Evolutionary conservation across 2,113 vertebrate species (phyloP).

Genomic region (Hypocryptadius cinnamomeus): DNA sequence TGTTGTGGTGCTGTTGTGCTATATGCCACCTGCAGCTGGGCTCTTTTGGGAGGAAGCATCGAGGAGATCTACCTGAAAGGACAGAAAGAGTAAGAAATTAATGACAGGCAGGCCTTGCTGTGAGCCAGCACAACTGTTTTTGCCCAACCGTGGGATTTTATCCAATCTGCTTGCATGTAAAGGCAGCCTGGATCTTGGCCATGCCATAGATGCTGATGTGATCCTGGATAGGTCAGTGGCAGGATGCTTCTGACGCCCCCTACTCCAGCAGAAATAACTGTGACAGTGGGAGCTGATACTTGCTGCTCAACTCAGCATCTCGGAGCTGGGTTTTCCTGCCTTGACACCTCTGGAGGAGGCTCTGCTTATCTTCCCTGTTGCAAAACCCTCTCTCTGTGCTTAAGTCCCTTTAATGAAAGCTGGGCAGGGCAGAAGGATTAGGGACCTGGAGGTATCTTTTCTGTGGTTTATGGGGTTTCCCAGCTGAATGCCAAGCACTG

Average conservation of each 20-base stretch:
- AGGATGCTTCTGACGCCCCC: not conserved
- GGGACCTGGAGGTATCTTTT: not conserved
- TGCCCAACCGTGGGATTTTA: not conserved
- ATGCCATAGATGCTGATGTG: not conserved
- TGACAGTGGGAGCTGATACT: not conserved
- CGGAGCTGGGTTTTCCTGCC: not conserved
- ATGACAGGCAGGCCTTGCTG: not conserved
- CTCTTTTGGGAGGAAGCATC: not conserved
- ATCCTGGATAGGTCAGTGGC: not conserved
- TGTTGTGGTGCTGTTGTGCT: not conserved
- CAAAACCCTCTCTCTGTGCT: not conserved
- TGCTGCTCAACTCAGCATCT: not conserved
- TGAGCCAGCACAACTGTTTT: not conserved
- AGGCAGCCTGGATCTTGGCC: not conserved
- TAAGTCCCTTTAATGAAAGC: not conserved
- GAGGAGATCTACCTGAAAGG: not conserved
- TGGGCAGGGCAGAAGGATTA: not conserved
- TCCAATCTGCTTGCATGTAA: not conserved
- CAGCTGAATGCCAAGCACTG: not conserved
- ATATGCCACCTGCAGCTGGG: not conserved
- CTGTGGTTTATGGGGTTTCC: not conserved
- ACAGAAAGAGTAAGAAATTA: not conserved
- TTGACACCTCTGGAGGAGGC: not conserved
- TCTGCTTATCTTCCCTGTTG: not conserved
- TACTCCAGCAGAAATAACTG: not conserved